Evolutionary conservation across 2,888 invertebrate genomes (phyloP), one percentile per base, ranked within the genome.

Genomic region (Apoda limacodes): DNA sequence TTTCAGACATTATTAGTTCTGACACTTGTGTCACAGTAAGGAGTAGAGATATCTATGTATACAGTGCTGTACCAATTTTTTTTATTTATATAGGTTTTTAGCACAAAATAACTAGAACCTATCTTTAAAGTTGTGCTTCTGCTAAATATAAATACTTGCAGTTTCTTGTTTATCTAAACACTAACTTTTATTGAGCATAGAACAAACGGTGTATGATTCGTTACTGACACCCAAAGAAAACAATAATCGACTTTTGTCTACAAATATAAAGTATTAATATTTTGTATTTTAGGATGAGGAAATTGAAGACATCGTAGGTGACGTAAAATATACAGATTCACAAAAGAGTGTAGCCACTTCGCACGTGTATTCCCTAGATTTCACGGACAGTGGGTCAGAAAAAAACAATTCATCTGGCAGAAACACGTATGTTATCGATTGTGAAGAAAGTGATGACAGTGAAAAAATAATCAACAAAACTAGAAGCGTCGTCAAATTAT

Each of bases 331-430:
- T 34, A 66, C 74, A 40, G 68, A 75, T 28, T 78, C 76, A 9
- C 71, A 71, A 44, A 78, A 76, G 50, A 80, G 78, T 57, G 55
- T 76, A 44, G 58, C 67, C 52, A 60, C 63, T 32, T 66, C 71
- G 11, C 64, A 60, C 48, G 48, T 57, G 40, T 70, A 68, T 51
- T 72, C 75, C 17, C 40, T 54, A 32, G 76, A 76, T 43, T 74
- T 71, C 41, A 71, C 70, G 15, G 78, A 78, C 40, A 64, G 61
- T 37, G 55, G 63, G 30, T 70, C 75, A 20, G 75, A 76, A 21
- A 65, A 53, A 52, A 56, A 68, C 26, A 59, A 66, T 48, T 75
- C 78, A 14, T 70, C 71, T 4, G 67, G 71, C 10, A 69, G 66
- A 45, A 63, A 70, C 4, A 80, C 80, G 1, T 80, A 80, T 40